Percentiles rank a stretch among this genome's conserved stretches.
Evolutionary conservation across 1,140 invertebrate species (phyloP).

Genomic region (Cepaea nemoralis): DNA sequence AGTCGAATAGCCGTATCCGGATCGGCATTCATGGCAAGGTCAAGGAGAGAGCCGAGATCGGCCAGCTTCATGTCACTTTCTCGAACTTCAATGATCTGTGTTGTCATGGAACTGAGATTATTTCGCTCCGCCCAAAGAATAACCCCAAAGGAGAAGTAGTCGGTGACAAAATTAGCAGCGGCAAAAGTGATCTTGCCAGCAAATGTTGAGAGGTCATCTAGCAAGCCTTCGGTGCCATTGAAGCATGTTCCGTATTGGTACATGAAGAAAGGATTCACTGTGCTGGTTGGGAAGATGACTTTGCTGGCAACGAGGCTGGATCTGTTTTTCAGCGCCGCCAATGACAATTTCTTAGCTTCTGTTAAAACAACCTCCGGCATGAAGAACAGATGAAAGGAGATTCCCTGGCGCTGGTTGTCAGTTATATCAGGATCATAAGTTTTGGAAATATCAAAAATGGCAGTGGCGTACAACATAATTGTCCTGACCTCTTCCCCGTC

Average conservation of each 20-base stretch:
- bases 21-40: constrained; percentile 49
- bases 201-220: constrained; percentile 48
- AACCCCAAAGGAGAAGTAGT: constrained; percentile 52
- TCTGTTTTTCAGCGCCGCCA: constrained; percentile 36
- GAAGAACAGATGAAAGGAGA: constrained; percentile 60
- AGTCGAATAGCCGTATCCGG: constrained; percentile 52
- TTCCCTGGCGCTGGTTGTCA: constrained; percentile 47
- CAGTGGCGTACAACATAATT: constrained; percentile 58
- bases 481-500: constrained; percentile 52
- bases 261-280: constrained; percentile 54
- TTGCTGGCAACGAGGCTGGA: constrained; percentile 49
- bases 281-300: constrained; percentile 51
- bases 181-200: constrained; percentile 57
- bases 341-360: constrained; percentile 24
- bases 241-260: constrained; percentile 56
- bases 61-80: constrained; percentile 51
- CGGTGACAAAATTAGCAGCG: constrained; percentile 51
- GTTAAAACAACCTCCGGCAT: constrained; percentile 48
- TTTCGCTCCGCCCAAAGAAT: constrained; percentile 61
- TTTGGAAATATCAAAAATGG: constrained; percentile 60
- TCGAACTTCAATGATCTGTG: constrained; percentile 51
- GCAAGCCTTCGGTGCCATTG: constrained; percentile 31
- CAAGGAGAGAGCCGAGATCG: constrained; percentile 53
- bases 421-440: constrained; percentile 66
- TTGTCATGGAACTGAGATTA: constrained; percentile 43